Percentiles rank a stretch among this genome's conserved stretches.
Conservation (phyloP, 2,888 invertebrate genomes). For the Ectemnius lituratus region DNA sequence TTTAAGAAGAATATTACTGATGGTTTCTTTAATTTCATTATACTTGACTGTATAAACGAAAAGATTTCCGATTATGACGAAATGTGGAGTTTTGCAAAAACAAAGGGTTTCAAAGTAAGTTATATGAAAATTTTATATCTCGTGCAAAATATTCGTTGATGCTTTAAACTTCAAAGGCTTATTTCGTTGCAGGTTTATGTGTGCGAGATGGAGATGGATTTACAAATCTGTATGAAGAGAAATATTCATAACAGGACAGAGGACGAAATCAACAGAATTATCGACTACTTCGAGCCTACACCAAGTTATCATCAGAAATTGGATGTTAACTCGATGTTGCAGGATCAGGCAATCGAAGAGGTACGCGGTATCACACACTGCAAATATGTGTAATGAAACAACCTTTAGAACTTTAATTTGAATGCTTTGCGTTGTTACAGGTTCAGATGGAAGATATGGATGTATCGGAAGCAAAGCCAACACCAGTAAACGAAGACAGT, state of each 20-base stretch:
- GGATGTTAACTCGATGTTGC: slow-evolving; percentile 90
- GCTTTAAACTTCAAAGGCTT: background rate
- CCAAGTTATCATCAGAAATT: slow-evolving; percentile 90
- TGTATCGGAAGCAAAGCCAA: slow-evolving; percentile 48
- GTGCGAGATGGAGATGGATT: slow-evolving; percentile 91
- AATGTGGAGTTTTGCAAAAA: slow-evolving; percentile 92
- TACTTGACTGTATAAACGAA: slow-evolving; percentile 94
- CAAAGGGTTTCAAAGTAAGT: slow-evolving; percentile 89
- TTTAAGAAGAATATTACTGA: slow-evolving; percentile 94
- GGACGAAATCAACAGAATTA: slow-evolving; percentile 87
- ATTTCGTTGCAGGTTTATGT: slow-evolving; percentile 87
- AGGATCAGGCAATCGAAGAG: slow-evolving; percentile 89
- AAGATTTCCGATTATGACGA: slow-evolving; percentile 90
- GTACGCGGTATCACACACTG: slow-evolving; percentile 75
- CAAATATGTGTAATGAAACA: background rate
- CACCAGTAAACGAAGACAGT: slow-evolving; percentile 69
- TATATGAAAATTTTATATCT: background rate
- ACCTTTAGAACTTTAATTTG: background rate
- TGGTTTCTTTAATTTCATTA: slow-evolving; percentile 94
- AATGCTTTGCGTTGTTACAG: slow-evolving; percentile 52
- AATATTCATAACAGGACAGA: slow-evolving; percentile 91
- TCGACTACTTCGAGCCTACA: slow-evolving; percentile 86
- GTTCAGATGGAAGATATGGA: slow-evolving; percentile 73
- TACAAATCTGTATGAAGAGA: slow-evolving; percentile 87
- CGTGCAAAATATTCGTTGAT: too few species aligned